Evolutionary conservation across 2,113 vertebrate genomes (phyloP).

Genomic region (Saguinus imperator): DNA sequence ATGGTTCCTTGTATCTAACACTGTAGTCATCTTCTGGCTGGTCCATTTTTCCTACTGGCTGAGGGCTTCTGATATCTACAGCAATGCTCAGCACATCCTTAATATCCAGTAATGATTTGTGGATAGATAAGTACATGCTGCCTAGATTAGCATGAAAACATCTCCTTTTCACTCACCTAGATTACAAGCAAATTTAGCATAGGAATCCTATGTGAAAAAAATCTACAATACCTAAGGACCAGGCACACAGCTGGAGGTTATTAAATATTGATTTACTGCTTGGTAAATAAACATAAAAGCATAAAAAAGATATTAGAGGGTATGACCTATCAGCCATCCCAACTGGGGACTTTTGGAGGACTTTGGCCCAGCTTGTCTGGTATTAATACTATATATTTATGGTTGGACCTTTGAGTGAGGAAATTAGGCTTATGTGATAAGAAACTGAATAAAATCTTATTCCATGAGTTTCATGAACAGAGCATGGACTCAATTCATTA

Average conservation of each 20-base stretch:
- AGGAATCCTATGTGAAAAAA: background rate
- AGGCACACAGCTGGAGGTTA: background rate
- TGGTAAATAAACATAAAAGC: slow-evolving; percentile 45
- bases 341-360: background rate
- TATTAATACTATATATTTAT: background rate
- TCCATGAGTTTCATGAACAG: background rate
- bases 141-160: background rate
- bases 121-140: background rate
- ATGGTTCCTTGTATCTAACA: background rate
- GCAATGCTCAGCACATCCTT: background rate
- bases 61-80: background rate
- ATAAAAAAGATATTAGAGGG: background rate
- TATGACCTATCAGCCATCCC: background rate
- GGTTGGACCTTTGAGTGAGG: slow-evolving; percentile 5
- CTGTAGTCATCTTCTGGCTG: background rate
- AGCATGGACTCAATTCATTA: background rate
- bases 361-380: background rate
- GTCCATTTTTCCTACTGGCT: background rate
- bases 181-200: slow-evolving; percentile 19
- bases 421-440: background rate
- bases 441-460: background rate
- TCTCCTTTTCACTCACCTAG: background rate
- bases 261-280: slow-evolving; percentile 2
- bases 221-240: background rate
- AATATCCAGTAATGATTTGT: background rate